Base-by-base conservation (phyloP, 2,113 vertebrate species). In the Hemichromis elongatus region DNA sequence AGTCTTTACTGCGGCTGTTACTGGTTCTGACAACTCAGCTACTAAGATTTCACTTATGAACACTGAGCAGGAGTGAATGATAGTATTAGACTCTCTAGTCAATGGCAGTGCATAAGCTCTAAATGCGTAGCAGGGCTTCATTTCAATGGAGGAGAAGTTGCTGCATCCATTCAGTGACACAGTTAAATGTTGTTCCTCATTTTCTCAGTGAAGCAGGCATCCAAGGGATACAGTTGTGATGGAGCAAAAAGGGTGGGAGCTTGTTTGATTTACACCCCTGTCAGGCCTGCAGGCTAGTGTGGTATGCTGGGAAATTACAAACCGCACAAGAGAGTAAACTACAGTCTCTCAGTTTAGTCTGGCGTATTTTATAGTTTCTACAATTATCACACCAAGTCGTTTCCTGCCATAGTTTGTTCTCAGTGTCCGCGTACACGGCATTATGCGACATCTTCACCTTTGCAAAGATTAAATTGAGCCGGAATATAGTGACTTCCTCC, bases 61-160 rank as follows among this genome's bases (percentile, higher is more conserved):
- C 84, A 80, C 8, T 26, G 11, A 54, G 10, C 26, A 40, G 16
- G 24, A 30, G 24, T 45, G 77, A 87, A 77, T 53, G 13, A 52
- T n/a, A 18, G 68, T 9, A 26, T 80, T 40, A 19, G 33, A 81
- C 8, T 40, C 61, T 14, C 30, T 12, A 18, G 52, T 81, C 61
- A 87, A 21, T 75, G 56, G 11, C 18, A 80, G 33, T 85, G 5
- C 30, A 9, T 35, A 28, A 37, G 63, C 3, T 61, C 12, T 16
- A 24, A 63, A 73, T 77, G 12, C 2, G 3, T 37, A 28, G 19
- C 4, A 70, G 8, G 28, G 11, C 0, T 1, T 83, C 0, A 10
- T 35, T 59, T 77, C 10, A 54, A 1, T 55, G 5, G 5, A 82
- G 6, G 56, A 79, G 90, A 92, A 92, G 79, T 93, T 90, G 42